Base-by-base conservation (phyloP, 2,888 invertebrate species). In the Hirtodrosophila cameraria region DNA sequence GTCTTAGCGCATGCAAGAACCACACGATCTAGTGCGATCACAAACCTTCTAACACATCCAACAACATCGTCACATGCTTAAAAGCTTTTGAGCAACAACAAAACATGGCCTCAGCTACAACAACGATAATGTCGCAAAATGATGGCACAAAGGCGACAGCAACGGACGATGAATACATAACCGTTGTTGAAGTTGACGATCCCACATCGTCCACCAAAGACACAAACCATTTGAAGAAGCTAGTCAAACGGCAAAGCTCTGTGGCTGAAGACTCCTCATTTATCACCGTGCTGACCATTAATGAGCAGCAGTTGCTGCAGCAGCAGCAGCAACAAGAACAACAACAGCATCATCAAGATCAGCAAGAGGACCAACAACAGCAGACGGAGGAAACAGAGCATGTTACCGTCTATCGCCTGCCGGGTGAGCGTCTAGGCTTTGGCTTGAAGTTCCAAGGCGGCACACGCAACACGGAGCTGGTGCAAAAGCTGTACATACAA, bases 391-490 rank as follows among this genome's bases (percentile, higher is more conserved):
- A 94, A 70, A 92, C 92, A 7, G 96, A 96, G 79, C 94, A 95
- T 87, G 95, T 97, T 28, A 93, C 94, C 49, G 95, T 98, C 45
- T 96, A 95, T 78, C 93, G 97, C 70, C 93, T 97, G 49, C 96
- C 97, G 0, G 97, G 97, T 0, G 97, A 97, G 88, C 94, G 97
- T 30, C 93, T 98, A 5, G 98, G 98, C 1, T 95, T 98, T 87
- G 97, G 97, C 0, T 92, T 98, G 1, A 97, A 97, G 89, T 97
- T 98, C 88, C 97, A 97, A 91, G 97, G 97, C 33, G 97, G 97
- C 9, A 95, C 95, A 30, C 95, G 96, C 74, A 95, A 95, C 27
- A 93, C 93, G 7, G 96, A 97, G 88, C 94, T 93, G 77, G 96
- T 97, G 1, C 93, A 95, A 62, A 93, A 95, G 74, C 93, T 98